Evolutionary conservation across 2,113 vertebrate genomes (phyloP).

Genomic region (Psilopsiagon aurifrons): DNA sequence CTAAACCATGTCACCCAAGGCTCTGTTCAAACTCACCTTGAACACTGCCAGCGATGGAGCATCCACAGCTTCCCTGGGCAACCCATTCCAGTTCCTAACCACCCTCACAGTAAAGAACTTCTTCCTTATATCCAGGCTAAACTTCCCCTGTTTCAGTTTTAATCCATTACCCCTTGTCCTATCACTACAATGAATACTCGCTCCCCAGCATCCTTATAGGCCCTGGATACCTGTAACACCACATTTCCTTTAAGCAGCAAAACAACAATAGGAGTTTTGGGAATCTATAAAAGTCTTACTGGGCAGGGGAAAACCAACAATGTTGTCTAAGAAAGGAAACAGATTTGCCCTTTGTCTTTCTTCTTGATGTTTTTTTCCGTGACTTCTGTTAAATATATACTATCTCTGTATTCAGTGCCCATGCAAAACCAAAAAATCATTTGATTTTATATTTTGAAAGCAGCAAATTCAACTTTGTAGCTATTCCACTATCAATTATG

Average conservation of each 20-base stretch:
- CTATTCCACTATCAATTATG: neutral
- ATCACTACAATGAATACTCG: too few species aligned
- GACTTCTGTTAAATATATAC: neutral
- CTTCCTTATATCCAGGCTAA: too few species aligned
- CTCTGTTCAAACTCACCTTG: too few species aligned
- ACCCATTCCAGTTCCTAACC: too few species aligned
- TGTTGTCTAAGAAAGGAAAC: accelerated
- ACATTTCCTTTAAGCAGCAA: neutral
- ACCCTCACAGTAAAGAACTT: too few species aligned
- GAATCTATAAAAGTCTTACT: too few species aligned
- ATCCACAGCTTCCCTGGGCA: too few species aligned
- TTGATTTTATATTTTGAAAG: neutral
- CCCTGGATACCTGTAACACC: neutral
- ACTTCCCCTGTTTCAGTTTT: too few species aligned
- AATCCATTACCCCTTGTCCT: too few species aligned
- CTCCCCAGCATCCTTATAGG: too few species aligned
- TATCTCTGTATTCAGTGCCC: neutral
- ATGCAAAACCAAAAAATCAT: neutral
- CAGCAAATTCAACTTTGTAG: accelerated
- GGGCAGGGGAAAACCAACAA: neutral
- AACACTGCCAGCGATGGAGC: too few species aligned
- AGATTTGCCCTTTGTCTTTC: neutral
- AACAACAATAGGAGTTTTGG: neutral
- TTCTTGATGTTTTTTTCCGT: neutral
- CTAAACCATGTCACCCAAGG: too few species aligned